These are phyloP conservation scores for Aramus guarauna DNA, from an alignment of 2,113 vertebrate genomes.

Conservation along the genomic window DNA sequence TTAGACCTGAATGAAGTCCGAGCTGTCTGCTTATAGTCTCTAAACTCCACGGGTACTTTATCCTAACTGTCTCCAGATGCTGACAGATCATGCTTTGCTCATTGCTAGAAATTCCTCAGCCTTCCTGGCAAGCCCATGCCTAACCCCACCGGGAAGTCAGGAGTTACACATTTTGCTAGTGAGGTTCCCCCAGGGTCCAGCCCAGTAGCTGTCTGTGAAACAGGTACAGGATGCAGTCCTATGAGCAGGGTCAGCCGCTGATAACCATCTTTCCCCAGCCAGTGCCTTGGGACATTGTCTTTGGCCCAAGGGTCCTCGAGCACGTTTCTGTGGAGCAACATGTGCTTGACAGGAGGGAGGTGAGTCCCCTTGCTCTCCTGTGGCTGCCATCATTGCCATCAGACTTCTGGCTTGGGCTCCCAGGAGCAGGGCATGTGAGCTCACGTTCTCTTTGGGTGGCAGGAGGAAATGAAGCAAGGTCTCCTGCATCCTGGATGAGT, in stretches of 20 bases:
- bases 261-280: background rate
- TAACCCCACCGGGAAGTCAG: background rate
- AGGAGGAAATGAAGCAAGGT: fast-evolving
- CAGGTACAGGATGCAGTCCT: background rate
- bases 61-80: background rate
- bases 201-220: background rate
- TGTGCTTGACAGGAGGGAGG: background rate
- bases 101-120: background rate
- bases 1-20: background rate
- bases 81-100: background rate
- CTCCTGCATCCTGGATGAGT: background rate
- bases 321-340: fast-evolving
- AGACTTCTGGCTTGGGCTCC: background rate
- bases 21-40: background rate
- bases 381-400: background rate
- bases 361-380: background rate
- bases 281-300: background rate
- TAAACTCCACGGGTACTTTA: background rate
- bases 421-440: fast-evolving
- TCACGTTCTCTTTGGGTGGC: fast-evolving
- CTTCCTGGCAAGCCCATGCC: background rate
- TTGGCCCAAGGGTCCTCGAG: background rate
- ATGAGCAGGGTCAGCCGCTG: background rate
- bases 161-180: background rate
- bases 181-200: background rate